These are phyloP conservation scores for Pyrgilauda ruficollis DNA, from an alignment of 2,113 vertebrate genomes.

Conservation along the genomic window DNA sequence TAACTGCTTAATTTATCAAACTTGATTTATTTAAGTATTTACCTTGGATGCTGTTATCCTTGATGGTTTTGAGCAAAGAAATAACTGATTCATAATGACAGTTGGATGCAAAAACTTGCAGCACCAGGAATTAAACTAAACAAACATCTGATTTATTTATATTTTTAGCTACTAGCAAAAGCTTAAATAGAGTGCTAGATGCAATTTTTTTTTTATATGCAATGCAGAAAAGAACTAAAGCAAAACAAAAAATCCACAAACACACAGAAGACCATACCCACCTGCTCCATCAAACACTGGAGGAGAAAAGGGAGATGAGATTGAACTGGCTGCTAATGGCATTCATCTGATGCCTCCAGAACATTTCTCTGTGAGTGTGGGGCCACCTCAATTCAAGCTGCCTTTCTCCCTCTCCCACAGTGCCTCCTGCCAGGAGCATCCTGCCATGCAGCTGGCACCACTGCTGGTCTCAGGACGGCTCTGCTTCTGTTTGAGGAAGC, in stretches of 20 bases:
- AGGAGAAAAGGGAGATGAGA: not conserved
- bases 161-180: constrained; percentile 40
- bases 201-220: not conserved
- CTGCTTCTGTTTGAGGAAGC: not conserved
- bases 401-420: not conserved
- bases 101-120: constrained; percentile 24
- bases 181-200: not conserved
- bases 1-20: constrained; percentile 21
- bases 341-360: not conserved
- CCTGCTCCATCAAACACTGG: not conserved
- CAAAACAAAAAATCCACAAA: not conserved
- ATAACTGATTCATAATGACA: constrained; percentile 18
- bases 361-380: not conserved
- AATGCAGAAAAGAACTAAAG: not conserved
- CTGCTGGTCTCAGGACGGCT: not conserved
- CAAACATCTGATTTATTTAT: constrained; percentile 53
- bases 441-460: not conserved
- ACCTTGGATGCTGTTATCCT: not conserved
- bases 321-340: not conserved
- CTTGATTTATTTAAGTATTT: constrained; percentile 47
- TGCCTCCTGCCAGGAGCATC: not conserved
- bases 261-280: not conserved
- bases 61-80: constrained; percentile 42
- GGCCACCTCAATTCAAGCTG: not conserved
- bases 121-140: constrained; percentile 1